Evolutionary conservation across 1,140 invertebrate genomes (phyloP), one percentile per base, ranked within the genome.

Genomic region (Cryptotermes secundus): DNA sequence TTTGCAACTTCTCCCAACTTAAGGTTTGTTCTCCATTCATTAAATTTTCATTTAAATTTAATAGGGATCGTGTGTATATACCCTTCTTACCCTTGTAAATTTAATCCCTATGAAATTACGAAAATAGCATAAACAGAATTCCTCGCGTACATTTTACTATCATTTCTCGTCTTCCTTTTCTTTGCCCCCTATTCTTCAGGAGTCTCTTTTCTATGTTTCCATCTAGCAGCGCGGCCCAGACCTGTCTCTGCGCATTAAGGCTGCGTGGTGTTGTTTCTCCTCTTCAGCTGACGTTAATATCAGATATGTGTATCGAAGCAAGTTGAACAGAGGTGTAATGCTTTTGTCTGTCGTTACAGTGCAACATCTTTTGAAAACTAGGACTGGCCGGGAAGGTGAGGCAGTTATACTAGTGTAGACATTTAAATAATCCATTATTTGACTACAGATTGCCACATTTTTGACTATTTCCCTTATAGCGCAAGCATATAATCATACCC

Each of bases 21-120:
- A 83, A 83, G 83, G 79, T 83, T 83, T 83, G 82, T 83, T 35
- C 34, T 36, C 49, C n/a, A 53, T 53, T 83, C 84, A 80, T 84
- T 84, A 84, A 84, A 82, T 82, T 84, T 84, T 84, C 80, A 84
- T 84, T 84, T 84, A 82, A 36, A 80, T 84, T 81, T 79, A 84
- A 82, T 83, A 83, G 83, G 34, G 42, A 35, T 81, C 10, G 80
- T 26, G 80, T 35, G 34, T 35, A 81, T 42, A 35, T 42, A 34
- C 26, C 34, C 36, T 22, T 80, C 80, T n/a, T 26, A 26, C 45
- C 45, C 45, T 72, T 84, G 84, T 65, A 84, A 84, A 84, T 80
- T 84, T 82, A 84, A 84, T 82, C 84, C 84, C 84, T 82, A 83
- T 83, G 53, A 84, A 84, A 84, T 79, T 84, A 24, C 53, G 84